A percentile compares a stretch with the other conserved stretches of the same genome.
phyloP scores from a whole-genome alignment of 1,140 invertebrate genomes.

The Drosophila varians region DNA sequence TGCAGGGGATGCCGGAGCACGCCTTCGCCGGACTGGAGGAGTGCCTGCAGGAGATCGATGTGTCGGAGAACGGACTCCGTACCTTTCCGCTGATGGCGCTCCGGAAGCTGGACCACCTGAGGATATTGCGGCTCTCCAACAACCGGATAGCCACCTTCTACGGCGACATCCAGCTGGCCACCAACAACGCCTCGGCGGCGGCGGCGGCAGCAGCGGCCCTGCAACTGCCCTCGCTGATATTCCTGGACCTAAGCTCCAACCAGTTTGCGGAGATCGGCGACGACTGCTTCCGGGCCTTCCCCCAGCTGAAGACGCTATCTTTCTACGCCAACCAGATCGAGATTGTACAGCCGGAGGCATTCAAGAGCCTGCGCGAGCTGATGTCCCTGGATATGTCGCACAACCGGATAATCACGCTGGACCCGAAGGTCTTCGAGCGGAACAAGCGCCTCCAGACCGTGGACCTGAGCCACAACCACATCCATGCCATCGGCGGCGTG shows the following conservation, averaged over 20 bases:
- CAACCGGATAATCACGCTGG: slow-evolving; percentile 91
- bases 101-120: slow-evolving; percentile 89
- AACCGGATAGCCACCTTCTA: slow-evolving; percentile 89
- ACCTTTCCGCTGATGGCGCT: slow-evolving; percentile 92
- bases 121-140: slow-evolving; percentile 90
- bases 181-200: slow-evolving; percentile 81
- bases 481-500: slow-evolving; percentile 92
- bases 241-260: slow-evolving; percentile 94
- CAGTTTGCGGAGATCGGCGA: slow-evolving; percentile 90
- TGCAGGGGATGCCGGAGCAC: slow-evolving; percentile 91
- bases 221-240: slow-evolving; percentile 88
- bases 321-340: slow-evolving; percentile 93
- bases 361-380: slow-evolving; percentile 88
- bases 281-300: slow-evolving; percentile 91
- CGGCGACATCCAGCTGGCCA: slow-evolving; percentile 68
- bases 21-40: slow-evolving; percentile 93
- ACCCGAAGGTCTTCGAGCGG: slow-evolving; percentile 88
- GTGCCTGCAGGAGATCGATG: slow-evolving; percentile 91
- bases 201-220: slow-evolving; percentile 78
- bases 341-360: slow-evolving; percentile 90
- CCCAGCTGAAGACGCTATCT: slow-evolving; percentile 90
- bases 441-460: slow-evolving; percentile 91
- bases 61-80: slow-evolving; percentile 93
- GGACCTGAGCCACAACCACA: slow-evolving; percentile 94
- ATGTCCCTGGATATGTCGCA: slow-evolving; percentile 94